phyloP scores from a whole-genome alignment of 2,888 invertebrate species.

The Lepidocyrtoides sp. region DNA sequence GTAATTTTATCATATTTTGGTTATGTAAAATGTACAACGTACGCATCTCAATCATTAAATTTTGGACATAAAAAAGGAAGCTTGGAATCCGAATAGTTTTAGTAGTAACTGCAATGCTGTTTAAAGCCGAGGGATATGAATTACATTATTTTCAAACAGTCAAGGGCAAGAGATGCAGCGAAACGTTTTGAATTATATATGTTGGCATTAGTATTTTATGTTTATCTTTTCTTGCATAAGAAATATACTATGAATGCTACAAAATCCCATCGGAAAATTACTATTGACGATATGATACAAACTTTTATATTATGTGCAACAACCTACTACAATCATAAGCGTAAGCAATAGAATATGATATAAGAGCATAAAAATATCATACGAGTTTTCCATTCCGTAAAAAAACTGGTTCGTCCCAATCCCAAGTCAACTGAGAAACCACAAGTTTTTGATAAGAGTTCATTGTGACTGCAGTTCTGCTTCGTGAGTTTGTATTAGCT shows the following conservation, averaged over 20 bases:
- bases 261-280: too few species aligned
- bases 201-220: too few species aligned
- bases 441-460: constrained; percentile 74
- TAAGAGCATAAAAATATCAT: too few species aligned
- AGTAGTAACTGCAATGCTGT: too few species aligned
- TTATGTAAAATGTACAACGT: background rate
- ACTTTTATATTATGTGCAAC: too few species aligned
- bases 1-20: constrained; percentile 10
- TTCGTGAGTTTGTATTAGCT: background rate
- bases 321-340: too few species aligned
- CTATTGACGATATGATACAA: too few species aligned
- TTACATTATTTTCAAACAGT: background rate
- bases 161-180: background rate
- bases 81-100: background rate
- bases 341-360: too few species aligned
- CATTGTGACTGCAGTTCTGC: constrained; percentile 50
- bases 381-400: constrained; percentile 21
- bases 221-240: too few species aligned
- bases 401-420: constrained; percentile 73
- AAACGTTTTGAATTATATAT: too few species aligned
- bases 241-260: too few species aligned
- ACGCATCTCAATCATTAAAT: background rate
- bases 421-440: constrained; percentile 78
- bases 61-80: background rate
- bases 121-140: too few species aligned